A percentile compares a stretch with the other conserved stretches of the same genome.
Evolutionary conservation across 2,113 vertebrate species (phyloP).

Genomic region (Procapra przewalskii): DNA sequence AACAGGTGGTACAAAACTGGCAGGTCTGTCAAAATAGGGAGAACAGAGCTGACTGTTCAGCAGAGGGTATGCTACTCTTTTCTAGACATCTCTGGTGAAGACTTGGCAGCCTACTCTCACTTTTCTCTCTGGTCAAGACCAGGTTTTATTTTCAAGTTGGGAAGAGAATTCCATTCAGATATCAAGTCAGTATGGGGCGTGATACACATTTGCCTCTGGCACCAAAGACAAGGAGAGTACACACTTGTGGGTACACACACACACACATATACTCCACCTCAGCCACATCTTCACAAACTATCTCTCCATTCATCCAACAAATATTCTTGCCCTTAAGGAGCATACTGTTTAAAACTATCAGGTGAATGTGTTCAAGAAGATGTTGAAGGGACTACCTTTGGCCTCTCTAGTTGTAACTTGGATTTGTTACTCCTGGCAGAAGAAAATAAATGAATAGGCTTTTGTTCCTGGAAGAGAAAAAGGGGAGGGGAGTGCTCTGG

Average conservation of each 20-base stretch:
- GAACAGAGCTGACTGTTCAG: background rate
- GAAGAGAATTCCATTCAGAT: background rate
- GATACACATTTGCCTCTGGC: background rate
- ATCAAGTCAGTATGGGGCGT: background rate
- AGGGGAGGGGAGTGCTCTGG: background rate
- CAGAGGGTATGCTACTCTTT: background rate
- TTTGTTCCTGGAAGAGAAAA: background rate
- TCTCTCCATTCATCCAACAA: background rate
- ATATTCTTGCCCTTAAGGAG: background rate
- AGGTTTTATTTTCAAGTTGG: background rate
- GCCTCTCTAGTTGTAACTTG: background rate
- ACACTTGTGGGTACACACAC: background rate
- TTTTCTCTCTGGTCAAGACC: background rate
- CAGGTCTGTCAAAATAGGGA: background rate
- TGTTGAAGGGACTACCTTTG: background rate
- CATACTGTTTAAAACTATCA: background rate
- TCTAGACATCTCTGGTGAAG: background rate
- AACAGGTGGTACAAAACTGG: background rate
- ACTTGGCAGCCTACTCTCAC: background rate
- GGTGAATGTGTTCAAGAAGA: background rate
- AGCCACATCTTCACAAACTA: background rate
- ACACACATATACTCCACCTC: background rate
- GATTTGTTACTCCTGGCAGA: background rate
- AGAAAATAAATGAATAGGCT: background rate
- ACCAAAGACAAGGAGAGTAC: background rate